These are phyloP conservation scores for Malurus melanocephalus DNA, from an alignment of 2,113 vertebrate genomes.

Conservation along the genomic window DNA sequence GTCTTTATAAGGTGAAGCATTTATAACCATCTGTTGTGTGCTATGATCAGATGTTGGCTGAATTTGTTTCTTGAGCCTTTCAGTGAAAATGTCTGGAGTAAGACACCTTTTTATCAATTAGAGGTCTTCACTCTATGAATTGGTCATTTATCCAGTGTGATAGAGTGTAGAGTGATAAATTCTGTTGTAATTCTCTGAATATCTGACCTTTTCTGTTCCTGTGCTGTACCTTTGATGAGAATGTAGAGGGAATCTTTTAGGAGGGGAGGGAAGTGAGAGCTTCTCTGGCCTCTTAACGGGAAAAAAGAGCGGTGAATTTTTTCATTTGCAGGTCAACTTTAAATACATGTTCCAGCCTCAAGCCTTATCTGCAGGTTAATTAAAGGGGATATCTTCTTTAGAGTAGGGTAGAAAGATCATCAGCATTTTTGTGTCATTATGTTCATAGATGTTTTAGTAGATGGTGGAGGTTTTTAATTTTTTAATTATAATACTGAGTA, in stretches of 20 bases:
- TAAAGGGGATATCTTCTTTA: not conserved
- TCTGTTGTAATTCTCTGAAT: not conserved
- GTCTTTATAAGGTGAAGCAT: not conserved
- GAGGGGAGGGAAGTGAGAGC: not conserved
- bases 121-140: not conserved
- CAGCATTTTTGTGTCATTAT: not conserved
- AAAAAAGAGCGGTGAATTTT: not conserved
- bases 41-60: not conserved
- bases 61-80: not conserved
- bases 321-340: slow-evolving; percentile 65
- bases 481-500: not conserved
- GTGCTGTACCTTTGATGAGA: not conserved
- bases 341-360: slow-evolving; percentile 59
- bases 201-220: not conserved
- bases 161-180: not conserved
- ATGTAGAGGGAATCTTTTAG: not conserved
- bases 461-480: not conserved
- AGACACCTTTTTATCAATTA: not conserved
- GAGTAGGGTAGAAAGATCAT: not conserved
- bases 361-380: not conserved
- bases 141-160: not conserved
- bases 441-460: not conserved
- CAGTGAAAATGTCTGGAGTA: not conserved
- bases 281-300: not conserved
- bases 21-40: rapidly evolving